Conservation (phyloP, 2,888 invertebrate species). For the Mimachlamys varia region DNA sequence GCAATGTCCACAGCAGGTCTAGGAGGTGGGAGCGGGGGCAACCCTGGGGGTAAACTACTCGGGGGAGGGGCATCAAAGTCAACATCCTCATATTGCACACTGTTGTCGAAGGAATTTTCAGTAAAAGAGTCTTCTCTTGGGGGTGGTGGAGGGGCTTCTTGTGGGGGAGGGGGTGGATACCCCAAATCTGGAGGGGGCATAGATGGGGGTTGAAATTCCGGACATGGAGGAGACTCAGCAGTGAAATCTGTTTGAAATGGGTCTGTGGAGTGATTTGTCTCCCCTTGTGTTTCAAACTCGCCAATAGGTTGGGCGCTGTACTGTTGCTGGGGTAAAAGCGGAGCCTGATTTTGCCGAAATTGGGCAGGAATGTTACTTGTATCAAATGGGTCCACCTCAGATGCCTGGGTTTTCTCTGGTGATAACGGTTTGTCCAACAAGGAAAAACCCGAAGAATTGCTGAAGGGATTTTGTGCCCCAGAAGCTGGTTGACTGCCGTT, state of each 20-base stretch:
- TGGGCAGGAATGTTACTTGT: slow-evolving; percentile 60
- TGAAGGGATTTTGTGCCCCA: slow-evolving; percentile 52
- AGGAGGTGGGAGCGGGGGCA: slow-evolving; percentile 58
- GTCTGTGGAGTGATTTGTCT: slow-evolving; percentile 38
- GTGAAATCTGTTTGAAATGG: slow-evolving; percentile 43
- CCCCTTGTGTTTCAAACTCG: background rate
- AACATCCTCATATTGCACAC: slow-evolving; percentile 15
- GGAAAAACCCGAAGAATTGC: slow-evolving; percentile 41
- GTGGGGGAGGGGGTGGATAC: slow-evolving; percentile 38
- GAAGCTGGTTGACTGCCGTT: slow-evolving; percentile 51
- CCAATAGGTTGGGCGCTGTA: background rate
- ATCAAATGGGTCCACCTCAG: slow-evolving; percentile 65
- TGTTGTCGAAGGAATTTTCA: slow-evolving; percentile 1
- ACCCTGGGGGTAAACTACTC: slow-evolving; percentile 41
- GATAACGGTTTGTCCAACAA: slow-evolving; percentile 63
- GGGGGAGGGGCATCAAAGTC: slow-evolving; percentile 31
- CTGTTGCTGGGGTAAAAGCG: background rate
- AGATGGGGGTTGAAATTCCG: slow-evolving; percentile 51
- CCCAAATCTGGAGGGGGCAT: slow-evolving; percentile 52
- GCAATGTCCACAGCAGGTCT: slow-evolving; percentile 44
- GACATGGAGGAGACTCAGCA: slow-evolving; percentile 42
- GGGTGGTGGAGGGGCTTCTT: slow-evolving; percentile 49
- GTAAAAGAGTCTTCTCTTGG: slow-evolving; percentile 40
- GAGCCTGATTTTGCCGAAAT: slow-evolving; percentile 39
- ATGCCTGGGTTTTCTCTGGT: slow-evolving; percentile 44